Evolutionary conservation across 1,140 invertebrate species (phyloP).

Genomic region (Physella acuta): DNA sequence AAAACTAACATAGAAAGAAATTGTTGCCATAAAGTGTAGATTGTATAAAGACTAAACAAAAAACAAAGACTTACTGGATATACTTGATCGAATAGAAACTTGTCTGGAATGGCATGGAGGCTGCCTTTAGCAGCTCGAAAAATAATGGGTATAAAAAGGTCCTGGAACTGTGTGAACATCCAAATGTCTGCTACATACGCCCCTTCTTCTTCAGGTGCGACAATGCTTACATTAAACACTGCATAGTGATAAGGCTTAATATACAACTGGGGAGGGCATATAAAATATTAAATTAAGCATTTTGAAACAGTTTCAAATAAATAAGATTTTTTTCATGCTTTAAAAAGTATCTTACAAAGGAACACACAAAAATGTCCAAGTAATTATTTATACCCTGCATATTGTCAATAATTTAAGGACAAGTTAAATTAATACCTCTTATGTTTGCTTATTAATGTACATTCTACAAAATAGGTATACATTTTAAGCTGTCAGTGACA

Average conservation of each 20-base stretch:
- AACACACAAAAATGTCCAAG: no score
- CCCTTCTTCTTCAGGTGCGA: constrained; percentile 72
- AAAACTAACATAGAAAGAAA: no score
- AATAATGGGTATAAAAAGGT: constrained; percentile 55
- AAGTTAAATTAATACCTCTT: no score
- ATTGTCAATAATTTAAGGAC: no score
- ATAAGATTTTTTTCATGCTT: no score
- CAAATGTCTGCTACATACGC: constrained; percentile 71
- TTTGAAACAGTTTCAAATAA: no score
- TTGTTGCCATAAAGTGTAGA: no score
- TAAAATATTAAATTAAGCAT: neutral
- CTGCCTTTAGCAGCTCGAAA: constrained; percentile 59
- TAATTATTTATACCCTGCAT: no score
- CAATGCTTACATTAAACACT: constrained; percentile 73
- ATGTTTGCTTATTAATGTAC: no score
- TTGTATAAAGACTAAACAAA: neutral
- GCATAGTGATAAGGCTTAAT: constrained; percentile 72
- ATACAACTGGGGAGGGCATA: constrained; percentile 60
- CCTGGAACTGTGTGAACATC: constrained; percentile 70
- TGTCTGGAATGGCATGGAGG: constrained; percentile 58
- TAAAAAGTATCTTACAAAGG: no score
- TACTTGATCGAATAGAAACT: constrained; percentile 74
- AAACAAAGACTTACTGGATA: constrained; percentile 73
- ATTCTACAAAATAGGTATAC: no score
- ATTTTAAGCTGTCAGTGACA: no score